Base-by-base conservation (phyloP, 2,113 vertebrate species). In the Steatornis caripensis region DNA sequence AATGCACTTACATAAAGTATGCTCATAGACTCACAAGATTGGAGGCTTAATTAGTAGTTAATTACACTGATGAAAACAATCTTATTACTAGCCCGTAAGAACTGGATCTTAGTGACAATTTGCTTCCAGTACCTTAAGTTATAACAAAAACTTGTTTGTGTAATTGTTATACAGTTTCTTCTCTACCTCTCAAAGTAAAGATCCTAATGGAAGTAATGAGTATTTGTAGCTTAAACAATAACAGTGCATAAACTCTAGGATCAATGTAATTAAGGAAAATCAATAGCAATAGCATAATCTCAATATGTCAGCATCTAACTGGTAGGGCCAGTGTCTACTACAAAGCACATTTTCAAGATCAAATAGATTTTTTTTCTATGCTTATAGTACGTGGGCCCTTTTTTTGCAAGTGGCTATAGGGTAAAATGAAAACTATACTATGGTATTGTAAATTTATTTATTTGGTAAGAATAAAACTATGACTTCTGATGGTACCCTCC, bases 221-320 rank as follows among this genome's bases (percentile, higher is more conserved):
- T 86, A 90, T 97, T 95, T 97, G 94, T 87, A 94, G 83, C 57
- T 97, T 64, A 74, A 91, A 62, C n/a, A 70, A 70, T 86, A 92
- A 32, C 24, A 60, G 51, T 71, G 64, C 30, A 62, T 95, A 89
- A 93, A 87, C 89, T 94, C 86, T 93, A 79, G 66, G 54, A 96
- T 97, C 71, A 93, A 94, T 74, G 64, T 86, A 95, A 96, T 97
- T 97, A 96, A 80, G 84, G 69, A 89, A 95, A 97, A 97, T 97
- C 92, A 97, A 94, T 95, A 94, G 91, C 37, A 64, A 88, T 39
- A 90, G 53, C 55, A 87, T 93, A 97, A 97, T 95, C 26, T 41
- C 46, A 75, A 29, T 12, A 39, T 68, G 53, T 91, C 95, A 97
- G 81, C 92, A 80, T 94, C 92, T 94, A 65, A 32, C 5, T 83